These are phyloP conservation scores for Mantis religiosa DNA, from an alignment of 2,888 invertebrate species.

Conservation along the genomic window DNA sequence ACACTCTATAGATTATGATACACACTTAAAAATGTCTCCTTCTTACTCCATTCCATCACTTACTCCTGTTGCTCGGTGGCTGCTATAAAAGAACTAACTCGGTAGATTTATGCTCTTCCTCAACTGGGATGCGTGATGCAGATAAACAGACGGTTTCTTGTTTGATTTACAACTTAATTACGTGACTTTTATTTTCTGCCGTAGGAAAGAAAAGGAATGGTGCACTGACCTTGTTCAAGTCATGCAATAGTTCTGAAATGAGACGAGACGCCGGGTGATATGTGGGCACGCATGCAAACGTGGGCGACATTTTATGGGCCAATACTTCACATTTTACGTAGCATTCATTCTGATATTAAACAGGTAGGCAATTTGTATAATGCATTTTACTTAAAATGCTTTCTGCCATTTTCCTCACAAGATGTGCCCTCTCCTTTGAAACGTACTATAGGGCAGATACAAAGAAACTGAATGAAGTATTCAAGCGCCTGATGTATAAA, in stretches of 20 bases:
- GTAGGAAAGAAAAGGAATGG: not conserved
- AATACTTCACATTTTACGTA: not conserved
- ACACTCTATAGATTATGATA: too few species aligned
- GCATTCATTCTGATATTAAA: not conserved
- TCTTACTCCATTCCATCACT: not conserved
- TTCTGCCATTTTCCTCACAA: too few species aligned
- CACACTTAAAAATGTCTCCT: too few species aligned
- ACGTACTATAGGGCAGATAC: too few species aligned
- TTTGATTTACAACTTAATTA: constrained; percentile 10
- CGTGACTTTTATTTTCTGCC: not conserved
- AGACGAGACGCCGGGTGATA: not conserved
- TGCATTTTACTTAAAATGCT: not conserved
- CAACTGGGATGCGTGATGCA: not conserved
- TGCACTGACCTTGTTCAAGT: not conserved
- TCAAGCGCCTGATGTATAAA: too few species aligned
- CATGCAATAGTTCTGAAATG: not conserved
- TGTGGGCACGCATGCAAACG: not conserved
- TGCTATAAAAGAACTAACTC: not conserved
- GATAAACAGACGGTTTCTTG: not conserved
- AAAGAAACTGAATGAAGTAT: too few species aligned
- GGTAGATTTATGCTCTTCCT: not conserved
- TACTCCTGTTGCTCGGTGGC: not conserved
- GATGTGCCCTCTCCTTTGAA: too few species aligned
- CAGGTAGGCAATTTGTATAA: not conserved
- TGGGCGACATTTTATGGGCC: not conserved